Percentiles rank a stretch among this genome's conserved stretches.
Evolutionary conservation across 1,140 invertebrate genomes (phyloP).

Genomic region (Xylocopa sonorina): DNA sequence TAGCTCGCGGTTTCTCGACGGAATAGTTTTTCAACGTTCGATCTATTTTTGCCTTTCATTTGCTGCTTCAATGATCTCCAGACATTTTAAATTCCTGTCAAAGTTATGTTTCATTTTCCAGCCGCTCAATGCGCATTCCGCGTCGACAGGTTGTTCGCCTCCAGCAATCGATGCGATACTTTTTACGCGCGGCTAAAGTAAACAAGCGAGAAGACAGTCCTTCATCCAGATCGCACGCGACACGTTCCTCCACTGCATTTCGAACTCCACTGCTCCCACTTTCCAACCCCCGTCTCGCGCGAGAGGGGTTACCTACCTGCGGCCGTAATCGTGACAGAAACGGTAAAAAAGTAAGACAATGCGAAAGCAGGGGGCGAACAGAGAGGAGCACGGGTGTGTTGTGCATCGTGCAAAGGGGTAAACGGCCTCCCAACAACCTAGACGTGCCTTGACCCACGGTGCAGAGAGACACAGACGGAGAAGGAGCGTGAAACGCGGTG

Average conservation of each 20-base stretch:
- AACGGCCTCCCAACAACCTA: conserved; percentile 80
- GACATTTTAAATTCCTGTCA: neutral
- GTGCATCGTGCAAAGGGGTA: conserved; percentile 71
- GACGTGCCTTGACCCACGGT: conserved; percentile 78
- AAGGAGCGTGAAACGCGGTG: neutral
- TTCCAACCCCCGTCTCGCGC: too few species aligned
- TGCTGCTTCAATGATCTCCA: neutral
- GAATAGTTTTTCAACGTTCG: neutral
- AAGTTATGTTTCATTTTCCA: neutral
- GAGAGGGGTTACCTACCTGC: too few species aligned
- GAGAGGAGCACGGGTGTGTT: conserved; percentile 42
- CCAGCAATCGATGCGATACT: neutral
- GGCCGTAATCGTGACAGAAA: too few species aligned
- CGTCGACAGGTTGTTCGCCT: neutral
- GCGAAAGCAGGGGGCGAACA: conserved; percentile 55
- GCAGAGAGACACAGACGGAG: conserved; percentile 40
- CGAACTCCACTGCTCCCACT: too few species aligned
- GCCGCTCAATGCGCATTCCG: neutral
- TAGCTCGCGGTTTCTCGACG: too few species aligned
- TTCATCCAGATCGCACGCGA: too few species aligned
- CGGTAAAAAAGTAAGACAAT: too few species aligned
- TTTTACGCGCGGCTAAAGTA: neutral
- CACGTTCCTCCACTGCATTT: too few species aligned
- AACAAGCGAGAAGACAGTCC: too few species aligned
- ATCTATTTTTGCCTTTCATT: neutral